Conservation (phyloP, 2,888 invertebrate genomes). For the Stenolophus ochropezus region DNA sequence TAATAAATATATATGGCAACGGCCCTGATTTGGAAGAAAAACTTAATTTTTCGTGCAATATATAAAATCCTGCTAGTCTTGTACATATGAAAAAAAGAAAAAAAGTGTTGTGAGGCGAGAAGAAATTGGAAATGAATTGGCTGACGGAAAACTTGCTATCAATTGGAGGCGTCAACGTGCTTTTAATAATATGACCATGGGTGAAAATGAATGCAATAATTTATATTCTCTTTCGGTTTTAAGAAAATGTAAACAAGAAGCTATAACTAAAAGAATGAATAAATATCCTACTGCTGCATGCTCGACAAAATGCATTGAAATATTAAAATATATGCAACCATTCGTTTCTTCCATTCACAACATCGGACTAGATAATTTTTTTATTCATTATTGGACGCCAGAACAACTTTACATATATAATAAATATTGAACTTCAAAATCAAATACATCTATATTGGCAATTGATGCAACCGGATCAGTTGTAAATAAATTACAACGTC, state of each 20-base stretch:
- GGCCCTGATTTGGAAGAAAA: background rate
- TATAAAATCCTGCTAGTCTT: background rate
- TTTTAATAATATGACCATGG: background rate
- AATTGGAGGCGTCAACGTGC: background rate
- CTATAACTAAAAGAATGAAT: background rate
- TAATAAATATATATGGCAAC: background rate
- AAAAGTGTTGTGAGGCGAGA: background rate
- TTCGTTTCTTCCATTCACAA: background rate
- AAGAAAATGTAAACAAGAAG: constrained; percentile 6
- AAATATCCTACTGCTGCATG: background rate
- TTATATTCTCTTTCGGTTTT: no score
- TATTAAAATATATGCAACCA: background rate
- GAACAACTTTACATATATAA: background rate
- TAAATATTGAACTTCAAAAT: background rate
- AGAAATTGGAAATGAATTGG: background rate
- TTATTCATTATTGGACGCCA: background rate
- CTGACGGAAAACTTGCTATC: background rate
- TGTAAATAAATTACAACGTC: background rate
- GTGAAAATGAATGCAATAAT: background rate
- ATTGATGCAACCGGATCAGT: background rate
- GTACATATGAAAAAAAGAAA: background rate
- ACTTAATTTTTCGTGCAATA: background rate
- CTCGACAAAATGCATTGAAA: background rate
- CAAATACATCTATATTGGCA: background rate
- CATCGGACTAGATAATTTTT: background rate